Base-by-base conservation (phyloP, 1,140 invertebrate genomes). In the Uloborus diversus region DNA sequence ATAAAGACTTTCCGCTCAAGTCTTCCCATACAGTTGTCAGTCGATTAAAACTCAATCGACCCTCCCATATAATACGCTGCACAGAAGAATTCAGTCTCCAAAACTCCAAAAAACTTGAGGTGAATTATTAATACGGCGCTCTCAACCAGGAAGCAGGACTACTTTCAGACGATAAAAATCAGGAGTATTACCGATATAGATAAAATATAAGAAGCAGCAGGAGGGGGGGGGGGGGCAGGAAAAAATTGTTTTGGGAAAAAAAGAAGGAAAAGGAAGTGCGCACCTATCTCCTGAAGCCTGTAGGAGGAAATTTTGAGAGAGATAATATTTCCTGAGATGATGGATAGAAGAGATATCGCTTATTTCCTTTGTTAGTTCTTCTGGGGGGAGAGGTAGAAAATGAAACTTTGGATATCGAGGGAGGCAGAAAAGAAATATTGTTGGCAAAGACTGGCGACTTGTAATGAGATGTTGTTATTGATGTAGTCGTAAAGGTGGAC, bases 91-190 rank as follows among this genome's bases (percentile, higher is more conserved):
- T 53, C 49, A 53, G 7, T 20, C 20, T 53, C 49, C 13, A 53
- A 53, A 53, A 53, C 49, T 53, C 20, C 49, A 7, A 53, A 53
- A 53, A 53, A 53, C 49, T 53, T 53, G 49, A 20, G n/a, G 49
- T 53, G 49, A 53, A 53, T 53, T 51, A 51, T 51, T 53, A 53
- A 53, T 53, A 53, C 49, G 49, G 5, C n/a, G n/a, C 49, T 53
- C 23, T 53, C 17, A 20, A 53, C 17, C 49, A 53, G 49, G 49
- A 53, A 53, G 49, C 23, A 53, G 49, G 23, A 53, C n/a, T 53
- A 53, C 49, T 53, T 53, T 53, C 5, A 20, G 20, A n/a, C 49
- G 49, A 53, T 53, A 53, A 53, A 53, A 53, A 53, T 53, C 49
- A 20, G 11, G 49, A 20, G 49, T 53, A 53, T 53, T 53, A 53